These are phyloP conservation scores for Phainopepla nitens DNA, from an alignment of 2,113 vertebrate species.

Conservation along the genomic window DNA sequence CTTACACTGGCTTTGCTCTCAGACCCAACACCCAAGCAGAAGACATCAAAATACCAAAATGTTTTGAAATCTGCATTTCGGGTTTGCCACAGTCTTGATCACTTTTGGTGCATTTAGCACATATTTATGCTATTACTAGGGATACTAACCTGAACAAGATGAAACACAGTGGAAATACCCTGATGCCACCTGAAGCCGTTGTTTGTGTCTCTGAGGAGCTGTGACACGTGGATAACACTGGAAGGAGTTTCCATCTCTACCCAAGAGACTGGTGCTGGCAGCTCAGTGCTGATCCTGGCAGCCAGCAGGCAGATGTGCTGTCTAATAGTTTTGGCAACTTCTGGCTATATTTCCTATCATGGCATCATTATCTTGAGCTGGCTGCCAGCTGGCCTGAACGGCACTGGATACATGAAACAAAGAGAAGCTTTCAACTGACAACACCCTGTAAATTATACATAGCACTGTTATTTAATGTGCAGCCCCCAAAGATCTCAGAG, in stretches of 20 bases:
- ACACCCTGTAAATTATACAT: background rate
- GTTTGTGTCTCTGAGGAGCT: background rate
- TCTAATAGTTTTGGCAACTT: background rate
- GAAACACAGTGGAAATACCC: background rate
- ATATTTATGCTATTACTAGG: background rate
- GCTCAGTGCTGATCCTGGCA: background rate
- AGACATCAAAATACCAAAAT: background rate
- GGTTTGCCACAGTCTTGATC: background rate
- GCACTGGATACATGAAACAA: background rate
- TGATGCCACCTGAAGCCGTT: background rate
- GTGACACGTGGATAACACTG: background rate
- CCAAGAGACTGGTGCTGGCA: background rate
- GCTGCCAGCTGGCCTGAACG: background rate
- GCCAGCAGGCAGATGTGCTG: background rate
- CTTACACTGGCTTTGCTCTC: background rate
- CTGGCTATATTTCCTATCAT: background rate
- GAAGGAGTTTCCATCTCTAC: background rate
- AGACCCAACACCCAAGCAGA: background rate
- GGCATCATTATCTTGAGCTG: background rate
- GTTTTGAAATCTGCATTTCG: background rate
- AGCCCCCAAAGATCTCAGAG: background rate
- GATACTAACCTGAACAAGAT: background rate
- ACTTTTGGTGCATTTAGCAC: background rate
- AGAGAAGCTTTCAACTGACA: conserved; percentile 1
- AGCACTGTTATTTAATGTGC: background rate